Percentiles rank a stretch among this genome's conserved stretches.
These are phyloP conservation scores for Holothuria scabra DNA, from an alignment of 53 echinoderm and acorn worm genomes.

Conservation along the genomic window DNA sequence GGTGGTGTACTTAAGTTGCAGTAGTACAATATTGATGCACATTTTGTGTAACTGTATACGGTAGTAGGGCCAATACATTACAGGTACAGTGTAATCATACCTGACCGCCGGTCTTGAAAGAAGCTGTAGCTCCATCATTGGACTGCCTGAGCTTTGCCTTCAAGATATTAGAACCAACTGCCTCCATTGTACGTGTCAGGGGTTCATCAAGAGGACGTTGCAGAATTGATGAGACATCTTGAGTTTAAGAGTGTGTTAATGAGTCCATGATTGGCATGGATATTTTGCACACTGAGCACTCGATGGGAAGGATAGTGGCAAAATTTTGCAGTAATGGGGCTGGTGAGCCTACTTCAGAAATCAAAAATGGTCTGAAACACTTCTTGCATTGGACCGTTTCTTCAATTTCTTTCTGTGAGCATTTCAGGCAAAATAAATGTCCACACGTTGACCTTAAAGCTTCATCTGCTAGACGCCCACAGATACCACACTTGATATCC, in stretches of 20 bases:
- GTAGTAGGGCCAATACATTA: neutral
- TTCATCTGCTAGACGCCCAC: neutral
- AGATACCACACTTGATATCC: neutral
- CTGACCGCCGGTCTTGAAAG: constrained; percentile 16
- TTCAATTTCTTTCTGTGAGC: neutral
- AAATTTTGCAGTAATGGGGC: neutral
- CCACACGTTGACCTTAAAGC: neutral
- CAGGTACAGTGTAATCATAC: constrained; percentile 9
- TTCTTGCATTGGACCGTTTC: neutral
- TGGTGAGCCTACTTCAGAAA: neutral
- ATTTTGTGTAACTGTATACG: too few species aligned
- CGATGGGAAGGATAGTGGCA: neutral
- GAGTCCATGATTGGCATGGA: neutral
- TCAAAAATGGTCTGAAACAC: neutral
- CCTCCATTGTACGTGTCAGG: neutral
- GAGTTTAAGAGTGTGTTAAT: neutral
- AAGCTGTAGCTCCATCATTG: constrained; percentile 13
- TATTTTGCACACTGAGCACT: neutral
- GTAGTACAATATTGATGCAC: too few species aligned
- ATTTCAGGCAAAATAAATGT: neutral
- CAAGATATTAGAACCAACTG: neutral
- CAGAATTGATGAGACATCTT: neutral
- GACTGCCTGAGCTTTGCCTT: constrained; percentile 15
- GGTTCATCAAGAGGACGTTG: neutral
- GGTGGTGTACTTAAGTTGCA: too few species aligned